phyloP scores from a whole-genome alignment of 2,797 vertebrate genomes.

The Spinus pinus region DNA sequence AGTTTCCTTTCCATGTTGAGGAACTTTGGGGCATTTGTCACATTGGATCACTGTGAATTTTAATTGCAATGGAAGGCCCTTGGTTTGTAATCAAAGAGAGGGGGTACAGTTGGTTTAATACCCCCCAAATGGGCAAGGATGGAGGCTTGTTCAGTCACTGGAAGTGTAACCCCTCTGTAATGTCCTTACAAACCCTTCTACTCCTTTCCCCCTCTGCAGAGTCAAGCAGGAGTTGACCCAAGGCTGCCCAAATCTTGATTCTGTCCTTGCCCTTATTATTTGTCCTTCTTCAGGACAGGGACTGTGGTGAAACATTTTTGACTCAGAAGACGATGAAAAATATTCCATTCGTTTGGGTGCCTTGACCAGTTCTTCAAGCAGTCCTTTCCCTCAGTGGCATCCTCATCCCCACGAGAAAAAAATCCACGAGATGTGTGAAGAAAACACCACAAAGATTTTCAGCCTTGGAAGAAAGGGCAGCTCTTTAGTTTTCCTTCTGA shows the following conservation, averaged over 20 bases:
- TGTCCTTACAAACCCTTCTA: accelerated
- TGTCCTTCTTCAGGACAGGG: background rate
- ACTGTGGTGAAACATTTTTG: background rate
- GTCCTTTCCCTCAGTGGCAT: background rate
- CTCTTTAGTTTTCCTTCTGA: background rate
- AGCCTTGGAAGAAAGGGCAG: background rate
- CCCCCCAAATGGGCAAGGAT: background rate
- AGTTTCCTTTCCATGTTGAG: background rate
- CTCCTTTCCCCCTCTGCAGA: accelerated
- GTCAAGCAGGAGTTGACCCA: background rate
- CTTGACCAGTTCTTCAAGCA: background rate
- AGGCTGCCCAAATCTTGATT: background rate
- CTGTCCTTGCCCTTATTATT: background rate
- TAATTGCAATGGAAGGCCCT: background rate
- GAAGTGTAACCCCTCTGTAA: accelerated
- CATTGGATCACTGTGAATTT: background rate
- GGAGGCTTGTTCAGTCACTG: background rate
- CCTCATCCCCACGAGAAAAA: background rate
- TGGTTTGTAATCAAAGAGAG: background rate
- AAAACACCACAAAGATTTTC: background rate
- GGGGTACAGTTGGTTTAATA: background rate
- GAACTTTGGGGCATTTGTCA: accelerated
- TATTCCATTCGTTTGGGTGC: background rate
- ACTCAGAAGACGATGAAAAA: accelerated
- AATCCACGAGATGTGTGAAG: background rate